Evolutionary conservation across 2,113 vertebrate species (phyloP), one percentile per base, ranked within the genome.

Genomic region (Cynoglossus semilaevis): DNA sequence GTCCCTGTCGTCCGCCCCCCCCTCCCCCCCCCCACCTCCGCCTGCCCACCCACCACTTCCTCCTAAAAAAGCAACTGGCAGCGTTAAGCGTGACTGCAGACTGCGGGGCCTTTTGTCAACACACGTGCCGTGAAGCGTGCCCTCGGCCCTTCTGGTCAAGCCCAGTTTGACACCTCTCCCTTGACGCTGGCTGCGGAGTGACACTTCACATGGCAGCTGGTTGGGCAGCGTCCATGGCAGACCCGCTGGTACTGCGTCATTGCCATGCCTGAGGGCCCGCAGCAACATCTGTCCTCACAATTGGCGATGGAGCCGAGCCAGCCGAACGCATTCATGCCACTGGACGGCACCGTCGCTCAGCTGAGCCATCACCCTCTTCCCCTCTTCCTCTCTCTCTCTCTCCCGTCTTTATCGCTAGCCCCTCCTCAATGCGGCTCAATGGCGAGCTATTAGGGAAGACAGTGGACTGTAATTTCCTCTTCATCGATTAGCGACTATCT

Each of bases 241-340:
- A 67, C 63, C 76, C 68, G 70, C 79, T 69, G 71, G 77, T 40
- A 29, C 70, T 46, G 55, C 78, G 53, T 77, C 70, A 43, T 14
- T 17, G 54, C 63, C 55, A 64, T 9, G 80, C 88, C 84, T 47
- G 60, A 60, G 68, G 85, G 77, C 75, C 76, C 13, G 42, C 54
- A 15, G 79, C 66, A 87, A 89, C 89, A 91, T 90, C 90, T 91
- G 89, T 85, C 87, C 80, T 75, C 79, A 90, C 89, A 89, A 90
- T 88, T 58, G 69, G 56, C 17, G 29, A 69, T 83, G 82, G 81
- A 89, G 72, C 75, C 2, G n/a, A 64, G 85, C 83, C 88, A 88
- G 81, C 59, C 66, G n/a, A 70, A 79, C 66, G 51, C 74, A 78
- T 85, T 84, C 81, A 82, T 72, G 72, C 62, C 71, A 80, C 68